phyloP scores from a whole-genome alignment of 2,888 invertebrate species.

The Pilophorus perplexus region DNA sequence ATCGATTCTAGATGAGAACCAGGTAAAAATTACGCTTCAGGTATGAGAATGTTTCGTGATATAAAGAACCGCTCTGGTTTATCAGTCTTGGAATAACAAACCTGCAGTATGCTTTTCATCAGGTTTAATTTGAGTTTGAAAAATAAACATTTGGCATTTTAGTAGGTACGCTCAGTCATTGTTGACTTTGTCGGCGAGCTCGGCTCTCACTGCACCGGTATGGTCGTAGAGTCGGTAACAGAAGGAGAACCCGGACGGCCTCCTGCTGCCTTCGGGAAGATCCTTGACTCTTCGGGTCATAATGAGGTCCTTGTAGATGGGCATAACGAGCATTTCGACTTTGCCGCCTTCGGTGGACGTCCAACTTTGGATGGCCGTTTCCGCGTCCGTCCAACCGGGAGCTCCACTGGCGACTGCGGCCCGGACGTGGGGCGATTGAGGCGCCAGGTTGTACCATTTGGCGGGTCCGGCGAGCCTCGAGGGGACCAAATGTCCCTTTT shows the following conservation, averaged over 20 bases:
- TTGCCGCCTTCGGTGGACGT: not conserved
- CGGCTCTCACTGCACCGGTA: not conserved
- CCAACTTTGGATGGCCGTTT: conserved; percentile 12
- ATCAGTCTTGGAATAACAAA: too few species aligned
- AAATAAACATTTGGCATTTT: too few species aligned
- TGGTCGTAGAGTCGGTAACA: conserved; percentile 19
- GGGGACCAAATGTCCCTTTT: conserved; percentile 8
- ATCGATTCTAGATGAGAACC: too few species aligned
- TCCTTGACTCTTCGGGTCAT: not conserved
- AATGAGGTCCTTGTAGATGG: conserved; percentile 11
- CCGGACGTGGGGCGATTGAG: not conserved
- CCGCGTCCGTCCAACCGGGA: conserved; percentile 1
- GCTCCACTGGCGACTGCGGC: not conserved
- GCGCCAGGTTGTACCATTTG: conserved; percentile 29
- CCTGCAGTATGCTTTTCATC: too few species aligned
- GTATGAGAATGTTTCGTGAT: too few species aligned
- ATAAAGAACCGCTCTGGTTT: too few species aligned
- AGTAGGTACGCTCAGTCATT: too few species aligned
- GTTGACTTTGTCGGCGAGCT: conserved; percentile 2
- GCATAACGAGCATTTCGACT: conserved; percentile 11
- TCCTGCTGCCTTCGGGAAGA: not conserved
- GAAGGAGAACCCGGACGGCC: conserved; percentile 17
- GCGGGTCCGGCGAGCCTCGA: conserved; percentile 8
- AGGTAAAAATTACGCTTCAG: too few species aligned
- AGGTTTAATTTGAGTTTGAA: too few species aligned